A percentile compares a stretch with the other conserved stretches of the same genome.
These are phyloP conservation scores for Cantharis rufa DNA, from an alignment of 2,888 invertebrate genomes.

Conservation along the genomic window DNA sequence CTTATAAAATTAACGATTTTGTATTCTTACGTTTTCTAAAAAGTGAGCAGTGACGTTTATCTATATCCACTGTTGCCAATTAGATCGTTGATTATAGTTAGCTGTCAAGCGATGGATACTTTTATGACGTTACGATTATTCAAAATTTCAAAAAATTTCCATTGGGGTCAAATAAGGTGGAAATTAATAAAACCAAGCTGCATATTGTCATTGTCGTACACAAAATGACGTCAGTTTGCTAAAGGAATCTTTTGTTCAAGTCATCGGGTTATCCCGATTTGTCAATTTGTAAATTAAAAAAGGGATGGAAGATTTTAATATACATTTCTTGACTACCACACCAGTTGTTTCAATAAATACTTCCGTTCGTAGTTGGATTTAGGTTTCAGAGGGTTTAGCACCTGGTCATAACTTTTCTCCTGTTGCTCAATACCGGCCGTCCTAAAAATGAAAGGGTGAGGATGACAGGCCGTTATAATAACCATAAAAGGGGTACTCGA, in stretches of 20 bases:
- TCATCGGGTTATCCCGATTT: not conserved
- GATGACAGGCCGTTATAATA: conserved; percentile 22
- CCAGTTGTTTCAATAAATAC: conserved; percentile 25
- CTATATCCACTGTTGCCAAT: conserved; percentile 38
- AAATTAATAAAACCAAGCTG: not conserved
- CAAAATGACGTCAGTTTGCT: not conserved
- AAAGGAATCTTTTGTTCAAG: not conserved
- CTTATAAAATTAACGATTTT: conserved; percentile 1
- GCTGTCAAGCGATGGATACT: conserved; percentile 13
- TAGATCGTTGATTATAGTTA: conserved; percentile 22
- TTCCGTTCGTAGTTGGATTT: conserved; percentile 18
- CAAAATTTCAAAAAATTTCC: not conserved
- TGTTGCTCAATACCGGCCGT: conserved; percentile 5
- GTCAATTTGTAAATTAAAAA: not conserved
- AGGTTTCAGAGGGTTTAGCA: conserved; percentile 19
- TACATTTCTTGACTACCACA: not conserved
- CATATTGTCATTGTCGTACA: not conserved
- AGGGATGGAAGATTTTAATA: not conserved
- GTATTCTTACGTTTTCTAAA: conserved; percentile 18
- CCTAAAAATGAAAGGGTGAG: conserved; percentile 15
- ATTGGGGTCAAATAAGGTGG: not conserved
- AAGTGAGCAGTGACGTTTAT: conserved; percentile 38
- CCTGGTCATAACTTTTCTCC: conserved; percentile 18
- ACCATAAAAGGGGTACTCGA: conserved; percentile 21
- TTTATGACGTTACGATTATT: conserved; percentile 1